Base-by-base conservation (phyloP, 1,140 invertebrate species). In the Ceratoteleas bidentatus region DNA sequence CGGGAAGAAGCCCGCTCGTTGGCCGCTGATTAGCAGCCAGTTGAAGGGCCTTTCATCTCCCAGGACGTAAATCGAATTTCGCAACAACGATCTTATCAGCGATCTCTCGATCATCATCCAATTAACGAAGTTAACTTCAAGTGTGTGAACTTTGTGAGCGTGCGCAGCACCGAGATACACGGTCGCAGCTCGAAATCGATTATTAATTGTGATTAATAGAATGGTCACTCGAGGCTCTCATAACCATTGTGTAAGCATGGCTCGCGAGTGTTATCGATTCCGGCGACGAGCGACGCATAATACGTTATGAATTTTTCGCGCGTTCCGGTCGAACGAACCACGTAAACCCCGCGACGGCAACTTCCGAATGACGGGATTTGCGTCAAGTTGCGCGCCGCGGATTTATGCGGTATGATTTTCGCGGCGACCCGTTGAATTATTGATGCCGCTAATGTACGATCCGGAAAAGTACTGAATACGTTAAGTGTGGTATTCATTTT, bases 191-290 rank as follows among this genome's bases (percentile, higher is more conserved):
- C 52, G 10, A 15, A 57, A 68, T 60, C 47, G 47, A 70, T 70
- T 62, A 72, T 70, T 72, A 72, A 72, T 72, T 72, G 62, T 40
- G 52, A 72, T 72, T 72, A 72, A 72, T 72, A 62, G 62, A 72
- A 72, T 56, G 52, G 58, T 45, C 16, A 36, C 58, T 72, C 40
- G 38, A 53, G 14, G 47, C 40, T 10, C 69, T 61, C 33, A 9
- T 16, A 64, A 50, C 53, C 15, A 38, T 69, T 58, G 54, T 57
- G n/a, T n/a, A 47, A 43, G 24, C 6, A 32, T 32, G 14, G 14
- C 14, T 32, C 40, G n/a, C 43, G 43, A 73, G 60, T 61, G 34
- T 45, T 66, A 61, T 66, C 61, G 54, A 58, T 76, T 66, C 33
- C 9, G 10, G 43, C 43, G n/a, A 11, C 6, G 11, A 2, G 43